These are phyloP conservation scores for Resseliella maxima DNA, from an alignment of 2,888 invertebrate genomes.

Conservation along the genomic window DNA sequence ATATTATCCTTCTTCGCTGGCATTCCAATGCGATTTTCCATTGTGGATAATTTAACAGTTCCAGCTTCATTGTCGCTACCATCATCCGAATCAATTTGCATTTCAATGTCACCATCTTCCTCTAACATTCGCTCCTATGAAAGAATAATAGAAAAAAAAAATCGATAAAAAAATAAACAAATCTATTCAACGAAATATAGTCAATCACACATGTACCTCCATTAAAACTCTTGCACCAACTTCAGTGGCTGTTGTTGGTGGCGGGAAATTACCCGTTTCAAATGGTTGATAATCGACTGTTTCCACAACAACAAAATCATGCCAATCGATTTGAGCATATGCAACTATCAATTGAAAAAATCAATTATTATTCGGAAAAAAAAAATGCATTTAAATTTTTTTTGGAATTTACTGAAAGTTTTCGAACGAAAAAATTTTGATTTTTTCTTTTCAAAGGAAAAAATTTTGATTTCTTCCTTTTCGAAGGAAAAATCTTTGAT, in stretches of 20 bases:
- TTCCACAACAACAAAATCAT: conserved; percentile 99
- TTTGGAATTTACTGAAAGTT: too few relatives aligned
- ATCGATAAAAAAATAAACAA: too few relatives aligned
- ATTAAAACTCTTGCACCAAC: conserved; percentile 94
- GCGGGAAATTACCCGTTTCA: conserved; percentile 95
- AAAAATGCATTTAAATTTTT: too few relatives aligned
- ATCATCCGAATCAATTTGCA: conserved; percentile 90
- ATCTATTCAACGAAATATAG: too few relatives aligned
- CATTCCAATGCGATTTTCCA: conserved; percentile 74
- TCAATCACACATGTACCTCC: conserved; percentile 68
- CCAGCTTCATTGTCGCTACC: conserved; percentile 71
- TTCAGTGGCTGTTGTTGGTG: conserved; percentile 96
- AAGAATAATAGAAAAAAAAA: conserved; percentile 58
- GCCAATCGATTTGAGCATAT: conserved; percentile 99
- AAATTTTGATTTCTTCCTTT: too few relatives aligned
- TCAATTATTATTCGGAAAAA: conserved; percentile 36
- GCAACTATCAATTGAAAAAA: conserved; percentile 71
- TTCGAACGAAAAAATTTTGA: too few relatives aligned
- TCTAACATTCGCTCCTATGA: conserved; percentile 79
- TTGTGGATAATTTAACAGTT: conserved; percentile 72
- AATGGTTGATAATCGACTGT: conserved; percentile 98
- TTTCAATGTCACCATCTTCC: conserved; percentile 83
- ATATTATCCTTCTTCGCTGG: conserved; percentile 70
- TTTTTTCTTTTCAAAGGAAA: too few relatives aligned
- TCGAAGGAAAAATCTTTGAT: too few relatives aligned